Conservation (phyloP, 2,113 vertebrate species). For the Saimiri boliviensis region DNA sequence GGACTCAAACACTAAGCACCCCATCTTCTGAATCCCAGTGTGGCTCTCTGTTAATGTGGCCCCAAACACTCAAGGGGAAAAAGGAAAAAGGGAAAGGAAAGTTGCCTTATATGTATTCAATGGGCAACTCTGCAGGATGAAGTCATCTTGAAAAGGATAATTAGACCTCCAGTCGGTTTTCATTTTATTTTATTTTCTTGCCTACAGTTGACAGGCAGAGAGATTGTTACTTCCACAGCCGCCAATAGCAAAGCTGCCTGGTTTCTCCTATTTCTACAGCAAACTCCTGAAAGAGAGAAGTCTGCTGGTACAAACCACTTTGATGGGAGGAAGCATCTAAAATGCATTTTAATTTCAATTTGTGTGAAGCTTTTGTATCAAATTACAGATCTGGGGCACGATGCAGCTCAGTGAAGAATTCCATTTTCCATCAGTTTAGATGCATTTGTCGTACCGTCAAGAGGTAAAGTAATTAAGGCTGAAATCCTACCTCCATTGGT, state of each 20-base stretch:
- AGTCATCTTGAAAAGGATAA: constrained; percentile 83
- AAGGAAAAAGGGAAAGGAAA: constrained; percentile 48
- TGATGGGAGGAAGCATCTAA: constrained; percentile 81
- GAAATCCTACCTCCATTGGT: constrained; percentile 71
- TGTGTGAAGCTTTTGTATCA: constrained; percentile 83
- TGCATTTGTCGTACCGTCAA: constrained; percentile 70
- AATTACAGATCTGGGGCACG: constrained; percentile 82
- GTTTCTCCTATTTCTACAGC: constrained; percentile 66
- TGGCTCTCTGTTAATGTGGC: not conserved
- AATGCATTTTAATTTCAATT: constrained; percentile 86
- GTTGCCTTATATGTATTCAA: constrained; percentile 76
- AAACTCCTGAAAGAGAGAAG: constrained; percentile 72
- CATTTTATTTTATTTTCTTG: constrained; percentile 84
- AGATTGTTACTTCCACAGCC: constrained; percentile 75
- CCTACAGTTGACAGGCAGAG: constrained; percentile 73
- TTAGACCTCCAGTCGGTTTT: constrained; percentile 82
- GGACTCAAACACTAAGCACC: not conserved
- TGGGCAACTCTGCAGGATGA: constrained; percentile 77
- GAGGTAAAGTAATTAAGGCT: constrained; percentile 79
- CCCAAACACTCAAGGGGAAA: not conserved
- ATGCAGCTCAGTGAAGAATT: constrained; percentile 81
- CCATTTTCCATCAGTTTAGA: constrained; percentile 80
- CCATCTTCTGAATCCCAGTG: not conserved
- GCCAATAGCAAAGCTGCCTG: constrained; percentile 74
- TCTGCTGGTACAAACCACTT: constrained; percentile 80